A percentile compares a stretch with the other conserved stretches of the same genome.
These are phyloP conservation scores for Ochropacha duplaris DNA, from an alignment of 2,888 invertebrate genomes.

Conservation along the genomic window DNA sequence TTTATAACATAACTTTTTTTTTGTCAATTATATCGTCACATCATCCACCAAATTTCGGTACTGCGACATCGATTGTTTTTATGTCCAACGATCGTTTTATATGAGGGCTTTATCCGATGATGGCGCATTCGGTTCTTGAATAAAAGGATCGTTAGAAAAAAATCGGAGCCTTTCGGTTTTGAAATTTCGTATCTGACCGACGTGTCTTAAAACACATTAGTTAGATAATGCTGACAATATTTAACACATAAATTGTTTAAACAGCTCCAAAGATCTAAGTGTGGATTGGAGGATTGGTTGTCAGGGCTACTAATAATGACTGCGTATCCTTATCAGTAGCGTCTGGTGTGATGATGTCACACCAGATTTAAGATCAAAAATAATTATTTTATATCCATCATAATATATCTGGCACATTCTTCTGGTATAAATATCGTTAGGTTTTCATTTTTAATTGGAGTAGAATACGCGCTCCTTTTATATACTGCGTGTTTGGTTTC, in stretches of 20 bases:
- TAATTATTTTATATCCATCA: constrained; percentile 44
- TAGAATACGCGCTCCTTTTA: constrained; percentile 45
- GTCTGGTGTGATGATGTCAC: constrained; percentile 40
- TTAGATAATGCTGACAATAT: constrained; percentile 55
- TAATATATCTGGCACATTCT: too few species aligned
- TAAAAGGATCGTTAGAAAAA: constrained; percentile 37
- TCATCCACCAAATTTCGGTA: constrained; percentile 47
- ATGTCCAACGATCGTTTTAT: constrained; percentile 32
- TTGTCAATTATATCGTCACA: constrained; percentile 59
- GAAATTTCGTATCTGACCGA: constrained; percentile 52
- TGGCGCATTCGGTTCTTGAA: constrained; percentile 30
- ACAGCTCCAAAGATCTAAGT: constrained; percentile 28
- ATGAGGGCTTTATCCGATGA: constrained; percentile 40
- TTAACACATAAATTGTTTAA: constrained; percentile 64
- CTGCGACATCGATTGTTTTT: constrained; percentile 49
- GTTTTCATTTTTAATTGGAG: constrained; percentile 62
- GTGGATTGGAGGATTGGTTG: constrained; percentile 51
- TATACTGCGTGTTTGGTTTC: constrained; percentile 52
- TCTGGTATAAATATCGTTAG: constrained; percentile 57
- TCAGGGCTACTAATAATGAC: constrained; percentile 71
- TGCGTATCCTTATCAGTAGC: constrained; percentile 79
- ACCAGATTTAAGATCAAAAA: constrained; percentile 39
- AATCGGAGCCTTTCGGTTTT: constrained; percentile 35
- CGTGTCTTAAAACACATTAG: constrained; percentile 60
- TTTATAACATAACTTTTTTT: constrained; percentile 57